Base-by-base conservation (phyloP, 1,140 invertebrate genomes). In the Lucilia cuprina region DNA sequence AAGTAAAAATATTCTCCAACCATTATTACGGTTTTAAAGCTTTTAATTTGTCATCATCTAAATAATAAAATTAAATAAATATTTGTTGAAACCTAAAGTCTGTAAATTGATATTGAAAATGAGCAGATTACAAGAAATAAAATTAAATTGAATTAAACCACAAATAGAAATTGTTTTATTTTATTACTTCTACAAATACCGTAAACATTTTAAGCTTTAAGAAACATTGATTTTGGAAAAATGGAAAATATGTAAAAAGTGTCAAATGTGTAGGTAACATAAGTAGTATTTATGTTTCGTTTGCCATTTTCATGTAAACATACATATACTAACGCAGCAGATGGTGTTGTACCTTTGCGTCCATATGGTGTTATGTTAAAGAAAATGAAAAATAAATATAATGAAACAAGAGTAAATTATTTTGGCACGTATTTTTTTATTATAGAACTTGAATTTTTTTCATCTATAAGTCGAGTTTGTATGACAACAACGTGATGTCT, bases 401-500 rank as follows among this genome's bases (percentile, higher is more conserved):
- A 21, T 3, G 65, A 70, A 70, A 70, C 9, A 70, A 70, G 65
- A 70, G n/a, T 70, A 70, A 70, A 70, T 70, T 70, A 70, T 70
- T 70, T 70, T 70, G 19, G 65, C 65, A 70, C 65, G 65, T 70
- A 70, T n/a, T 19, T 70, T 60, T 70, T 70, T 70, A 70, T 70
- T 70, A 70, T 70, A 14, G 65, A 70, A 70, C 65, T 19, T n/a
- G 19, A 70, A 13, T 70, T 60, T 60, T 70, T 9, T 21, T 70
- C 65, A 25, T 60, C n/a, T 60, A 60, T n/a, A 60, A 17, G 55
- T 60, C 55, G 55, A n/a, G 55, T 60, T 60, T n/a, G 55, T 70
- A 70, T 70, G 9, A 70, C 25, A 70, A 70, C n/a, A 21, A 21
- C 65, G 19, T 70, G 65, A 70, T 70, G 65, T 70, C 65, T 70